Conservation (phyloP, 2,797 vertebrate species). For the Syngnathus rostellatus region DNA sequence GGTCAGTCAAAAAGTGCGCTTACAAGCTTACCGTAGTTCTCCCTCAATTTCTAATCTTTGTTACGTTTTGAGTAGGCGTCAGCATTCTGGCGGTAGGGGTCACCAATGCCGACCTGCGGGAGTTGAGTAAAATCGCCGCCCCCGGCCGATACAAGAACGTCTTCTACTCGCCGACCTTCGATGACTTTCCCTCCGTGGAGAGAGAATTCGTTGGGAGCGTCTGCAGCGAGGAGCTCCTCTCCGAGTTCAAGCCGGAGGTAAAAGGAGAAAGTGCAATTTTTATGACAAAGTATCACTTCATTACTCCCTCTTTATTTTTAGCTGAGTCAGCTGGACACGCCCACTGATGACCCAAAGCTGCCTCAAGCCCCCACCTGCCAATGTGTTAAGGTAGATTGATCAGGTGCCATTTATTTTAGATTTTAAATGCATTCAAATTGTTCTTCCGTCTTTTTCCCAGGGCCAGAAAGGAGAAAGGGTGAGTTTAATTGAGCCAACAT, state of each 20-base stretch:
- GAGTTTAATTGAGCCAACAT: constrained; percentile 13
- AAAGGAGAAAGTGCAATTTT: not conserved
- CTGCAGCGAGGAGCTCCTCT: constrained; percentile 65
- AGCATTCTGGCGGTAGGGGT: constrained; percentile 77
- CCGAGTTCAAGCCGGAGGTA: constrained; percentile 61
- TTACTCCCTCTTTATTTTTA: constrained; percentile 19
- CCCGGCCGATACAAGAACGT: constrained; percentile 72
- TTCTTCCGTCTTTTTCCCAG: constrained; percentile 45
- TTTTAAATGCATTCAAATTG: not conserved
- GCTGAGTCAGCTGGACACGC: constrained; percentile 65
- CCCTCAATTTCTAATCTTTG: not conserved
- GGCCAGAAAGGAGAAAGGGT: constrained; percentile 80
- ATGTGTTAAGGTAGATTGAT: constrained; percentile 66
- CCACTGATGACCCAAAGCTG: constrained; percentile 59
- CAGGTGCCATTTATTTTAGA: not conserved
- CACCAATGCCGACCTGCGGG: constrained; percentile 69
- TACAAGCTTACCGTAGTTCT: not conserved
- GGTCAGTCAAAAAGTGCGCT: constrained; percentile 56
- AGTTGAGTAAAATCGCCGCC: constrained; percentile 72
- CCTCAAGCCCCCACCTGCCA: constrained; percentile 54
- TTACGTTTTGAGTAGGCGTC: constrained; percentile 67
- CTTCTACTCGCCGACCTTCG: constrained; percentile 77
- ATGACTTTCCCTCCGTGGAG: constrained; percentile 76
- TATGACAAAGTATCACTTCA: not conserved
- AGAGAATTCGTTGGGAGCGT: constrained; percentile 74